Base-by-base conservation (phyloP, 1,140 invertebrate species). In the Bombus impatiens region DNA sequence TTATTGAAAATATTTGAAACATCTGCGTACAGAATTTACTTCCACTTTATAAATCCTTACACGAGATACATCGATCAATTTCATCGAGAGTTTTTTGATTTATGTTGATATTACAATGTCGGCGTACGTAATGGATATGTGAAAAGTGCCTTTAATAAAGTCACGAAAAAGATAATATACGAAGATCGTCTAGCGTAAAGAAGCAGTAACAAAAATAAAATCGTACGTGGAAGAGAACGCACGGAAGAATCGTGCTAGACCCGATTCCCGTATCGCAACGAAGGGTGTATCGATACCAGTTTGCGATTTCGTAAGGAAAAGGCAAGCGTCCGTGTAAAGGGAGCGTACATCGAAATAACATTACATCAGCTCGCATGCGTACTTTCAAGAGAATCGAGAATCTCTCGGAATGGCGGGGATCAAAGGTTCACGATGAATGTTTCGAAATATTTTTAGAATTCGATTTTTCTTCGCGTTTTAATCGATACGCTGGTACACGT, bases 291-390 rank as follows among this genome's bases (percentile, higher is more conserved):
- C 70, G 42, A 78, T 62, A 37, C 74, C 67, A 80, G 53, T 83
- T 72, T 18, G 32, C 70, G 78, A 65, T 86, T 86, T 84, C 84
- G 88, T 67, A 90, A 90, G 15, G 82, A 47, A 44, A 32, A 57
- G 32, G 75, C 62, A 10, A 76, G 53, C 77, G 35, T 40, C 47
- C 32, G 28, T 71, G 42, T 62, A 65, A 57, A 67, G 53, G 82
- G 65, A 40, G 28, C 75, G 82, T 59, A 59, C 62, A 22, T 67
- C 57, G 71, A 74, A 79, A 72, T 79, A 78, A 62, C 40, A 32
- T 80, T 81, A 86, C 78, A 47, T 79, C 76, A 84, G 62, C 35
- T 44, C 25, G 35, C 35, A 32, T 37, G 44, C 53, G 53, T 59
- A 32, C 25, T 35, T 53, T 59, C 75, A 12, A 28, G 53, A 3